Conservation (phyloP, 2,797 vertebrate genomes). For the Paedocypris micromegethes region DNA sequence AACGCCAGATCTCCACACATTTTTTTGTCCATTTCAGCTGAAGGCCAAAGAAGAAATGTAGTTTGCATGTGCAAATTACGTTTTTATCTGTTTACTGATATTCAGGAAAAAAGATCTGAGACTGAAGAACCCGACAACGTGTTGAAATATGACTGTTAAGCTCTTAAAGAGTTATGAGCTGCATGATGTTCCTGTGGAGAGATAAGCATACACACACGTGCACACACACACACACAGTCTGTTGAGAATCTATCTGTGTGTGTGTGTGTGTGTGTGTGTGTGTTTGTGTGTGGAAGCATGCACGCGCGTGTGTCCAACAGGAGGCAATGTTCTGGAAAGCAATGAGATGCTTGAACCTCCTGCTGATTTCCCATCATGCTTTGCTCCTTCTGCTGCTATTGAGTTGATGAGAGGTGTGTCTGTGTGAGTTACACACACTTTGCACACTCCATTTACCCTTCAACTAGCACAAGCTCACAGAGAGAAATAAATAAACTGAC, state of each 20-base stretch:
- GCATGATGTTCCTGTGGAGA: constrained; percentile 14
- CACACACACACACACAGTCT: constrained; percentile 29
- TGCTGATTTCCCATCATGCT: constrained; percentile 10
- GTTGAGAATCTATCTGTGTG: not conserved
- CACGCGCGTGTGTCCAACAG: constrained; percentile 14
- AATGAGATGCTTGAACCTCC: not conserved
- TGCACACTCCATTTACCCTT: constrained; percentile 1
- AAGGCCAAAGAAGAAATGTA: too few relatives aligned
- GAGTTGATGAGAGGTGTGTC: constrained; percentile 6
- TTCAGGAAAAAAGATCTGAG: too few relatives aligned
- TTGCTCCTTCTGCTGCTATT: not conserved
- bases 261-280: constrained; percentile 10
- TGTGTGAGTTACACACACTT: not conserved
- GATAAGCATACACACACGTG: constrained; percentile 2
- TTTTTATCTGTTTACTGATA: too few relatives aligned
- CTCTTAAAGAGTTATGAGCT: not conserved
- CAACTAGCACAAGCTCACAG: not conserved
- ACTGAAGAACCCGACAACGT: too few relatives aligned
- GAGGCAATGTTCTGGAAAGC: constrained; percentile 21
- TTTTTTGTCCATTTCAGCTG: too few relatives aligned
- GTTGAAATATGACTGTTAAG: too few relatives aligned
- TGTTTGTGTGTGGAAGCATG: not conserved
- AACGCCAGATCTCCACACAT: too few relatives aligned
- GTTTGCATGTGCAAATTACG: too few relatives aligned
- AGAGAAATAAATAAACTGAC: not conserved